Evolutionary conservation across 2,888 invertebrate species (phyloP).

Genomic region (Byasa hedistus): DNA sequence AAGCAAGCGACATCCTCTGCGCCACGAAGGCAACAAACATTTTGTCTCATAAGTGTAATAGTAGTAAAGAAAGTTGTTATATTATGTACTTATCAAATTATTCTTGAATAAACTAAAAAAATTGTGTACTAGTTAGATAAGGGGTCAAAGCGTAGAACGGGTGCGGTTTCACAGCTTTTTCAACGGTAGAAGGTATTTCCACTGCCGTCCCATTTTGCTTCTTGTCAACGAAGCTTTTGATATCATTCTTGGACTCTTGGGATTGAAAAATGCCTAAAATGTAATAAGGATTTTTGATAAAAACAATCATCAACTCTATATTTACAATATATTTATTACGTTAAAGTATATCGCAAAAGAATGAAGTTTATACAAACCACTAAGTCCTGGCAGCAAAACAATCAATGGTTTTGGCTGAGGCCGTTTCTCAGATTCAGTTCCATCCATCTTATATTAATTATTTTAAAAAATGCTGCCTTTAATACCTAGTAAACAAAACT

Average conservation of each 20-base stretch:
- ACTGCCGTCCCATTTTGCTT: constrained; percentile 51
- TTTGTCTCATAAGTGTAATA: neutral
- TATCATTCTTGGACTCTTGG: constrained; percentile 45
- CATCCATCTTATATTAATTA: constrained; percentile 34
- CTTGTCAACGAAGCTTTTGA: constrained; percentile 48
- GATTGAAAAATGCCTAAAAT: constrained; percentile 47
- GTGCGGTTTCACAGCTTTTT: constrained; percentile 53
- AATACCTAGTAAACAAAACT: constrained; percentile 8
- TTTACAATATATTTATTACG: neutral
- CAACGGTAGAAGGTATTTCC: constrained; percentile 46
- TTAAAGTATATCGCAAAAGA: neutral
- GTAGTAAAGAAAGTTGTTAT: neutral
- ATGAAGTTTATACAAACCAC: constrained; percentile 42
- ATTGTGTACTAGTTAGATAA: constrained; percentile 46
- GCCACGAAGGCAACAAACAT: neutral
- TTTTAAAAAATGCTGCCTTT: neutral
- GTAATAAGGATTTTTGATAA: neutral
- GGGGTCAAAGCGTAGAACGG: constrained; percentile 62
- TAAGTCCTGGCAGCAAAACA: constrained; percentile 58
- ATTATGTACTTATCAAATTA: neutral
- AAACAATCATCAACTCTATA: neutral
- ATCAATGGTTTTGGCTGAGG: constrained; percentile 54
- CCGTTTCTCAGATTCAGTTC: constrained; percentile 41
- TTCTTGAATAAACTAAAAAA: neutral
- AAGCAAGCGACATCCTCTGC: neutral